Percentiles rank a stretch among this genome's conserved stretches.
These are phyloP conservation scores for Prorops nasuta DNA, from an alignment of 1,140 invertebrate species.

Conservation along the genomic window DNA sequence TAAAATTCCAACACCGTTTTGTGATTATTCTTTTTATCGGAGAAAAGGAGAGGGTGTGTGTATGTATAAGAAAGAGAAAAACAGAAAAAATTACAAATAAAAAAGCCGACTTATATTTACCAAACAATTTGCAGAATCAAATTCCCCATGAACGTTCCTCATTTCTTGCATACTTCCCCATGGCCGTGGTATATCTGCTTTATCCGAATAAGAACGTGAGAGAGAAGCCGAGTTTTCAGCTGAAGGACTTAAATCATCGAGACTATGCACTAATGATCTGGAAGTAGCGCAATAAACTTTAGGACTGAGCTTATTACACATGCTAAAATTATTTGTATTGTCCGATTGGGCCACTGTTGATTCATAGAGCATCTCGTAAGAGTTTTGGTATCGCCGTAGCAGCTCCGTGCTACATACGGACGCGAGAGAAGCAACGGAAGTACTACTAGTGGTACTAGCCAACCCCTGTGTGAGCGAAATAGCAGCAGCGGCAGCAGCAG, in stretches of 20 bases:
- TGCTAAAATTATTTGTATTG: too few species aligned
- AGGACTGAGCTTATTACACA: slow-evolving; percentile 59
- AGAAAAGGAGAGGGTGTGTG: too few species aligned
- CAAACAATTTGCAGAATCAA: slow-evolving; percentile 26
- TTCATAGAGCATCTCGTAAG: too few species aligned
- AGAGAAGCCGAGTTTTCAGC: slow-evolving; percentile 40
- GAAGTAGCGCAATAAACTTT: slow-evolving; percentile 57
- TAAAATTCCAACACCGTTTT: too few species aligned
- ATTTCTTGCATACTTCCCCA: slow-evolving; percentile 65
- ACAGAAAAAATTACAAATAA: slow-evolving; percentile 2
- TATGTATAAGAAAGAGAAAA: too few species aligned
- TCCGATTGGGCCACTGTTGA: too few species aligned
- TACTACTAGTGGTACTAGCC: slow-evolving; percentile 23
- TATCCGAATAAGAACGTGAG: slow-evolving; percentile 41
- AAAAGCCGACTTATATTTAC: slow-evolving; percentile 31
- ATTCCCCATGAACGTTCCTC: slow-evolving; percentile 43
- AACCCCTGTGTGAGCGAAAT: slow-evolving; percentile 10
- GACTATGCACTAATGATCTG: slow-evolving; percentile 57
- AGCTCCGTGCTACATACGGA: slow-evolving; percentile 34
- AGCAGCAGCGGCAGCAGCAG: slow-evolving; percentile 26
- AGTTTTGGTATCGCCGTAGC: slow-evolving; percentile 25
- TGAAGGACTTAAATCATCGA: slow-evolving; percentile 58
- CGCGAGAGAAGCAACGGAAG: slow-evolving; percentile 37
- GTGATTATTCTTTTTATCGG: too few species aligned
- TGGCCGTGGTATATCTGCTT: slow-evolving; percentile 36